Conservation (phyloP, 2,113 vertebrate species). For the Hemicordylus capensis region DNA sequence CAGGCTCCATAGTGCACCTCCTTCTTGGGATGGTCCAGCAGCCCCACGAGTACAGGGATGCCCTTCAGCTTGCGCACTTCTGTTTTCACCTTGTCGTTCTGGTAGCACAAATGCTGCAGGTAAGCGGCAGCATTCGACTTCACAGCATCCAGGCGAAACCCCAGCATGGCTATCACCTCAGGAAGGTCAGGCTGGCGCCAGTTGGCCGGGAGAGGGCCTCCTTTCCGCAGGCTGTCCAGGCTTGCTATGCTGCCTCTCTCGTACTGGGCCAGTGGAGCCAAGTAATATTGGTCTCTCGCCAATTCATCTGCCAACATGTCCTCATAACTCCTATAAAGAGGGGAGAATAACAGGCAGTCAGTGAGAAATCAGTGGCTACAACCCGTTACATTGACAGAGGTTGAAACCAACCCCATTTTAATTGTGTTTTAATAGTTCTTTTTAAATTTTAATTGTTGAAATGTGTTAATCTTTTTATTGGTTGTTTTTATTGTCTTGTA, state of each 20-base stretch:
- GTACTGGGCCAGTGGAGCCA: slow-evolving; percentile 89
- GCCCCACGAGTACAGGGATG: slow-evolving; percentile 89
- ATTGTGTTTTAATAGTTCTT: no score
- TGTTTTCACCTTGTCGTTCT: slow-evolving; percentile 95
- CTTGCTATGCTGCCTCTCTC: slow-evolving; percentile 94
- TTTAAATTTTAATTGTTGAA: no score
- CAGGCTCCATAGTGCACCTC: slow-evolving; percentile 94
- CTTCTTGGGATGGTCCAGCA: slow-evolving; percentile 94
- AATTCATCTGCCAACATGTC: slow-evolving; percentile 91
- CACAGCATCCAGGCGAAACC: slow-evolving; percentile 91
- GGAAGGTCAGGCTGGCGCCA: slow-evolving; percentile 97
- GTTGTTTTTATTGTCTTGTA: no score
- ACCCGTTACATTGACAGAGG: not conserved
- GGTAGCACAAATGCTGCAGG: slow-evolving; percentile 94
- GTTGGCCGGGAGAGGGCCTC: slow-evolving; percentile 70
- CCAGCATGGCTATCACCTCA: slow-evolving; percentile 95
- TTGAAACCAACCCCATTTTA: not conserved
- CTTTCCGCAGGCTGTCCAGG: slow-evolving; percentile 91
- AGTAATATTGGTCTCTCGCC: slow-evolving; percentile 88
- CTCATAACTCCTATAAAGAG: slow-evolving; percentile 87
- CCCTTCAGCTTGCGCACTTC: slow-evolving; percentile 94
- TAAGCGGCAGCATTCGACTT: slow-evolving; percentile 94
- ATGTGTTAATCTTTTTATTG: no score
- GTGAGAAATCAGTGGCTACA: not conserved
- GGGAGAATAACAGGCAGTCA: not conserved